phyloP scores from a whole-genome alignment of 2,797 vertebrate species.

The Brachyrhaphis roseni region DNA sequence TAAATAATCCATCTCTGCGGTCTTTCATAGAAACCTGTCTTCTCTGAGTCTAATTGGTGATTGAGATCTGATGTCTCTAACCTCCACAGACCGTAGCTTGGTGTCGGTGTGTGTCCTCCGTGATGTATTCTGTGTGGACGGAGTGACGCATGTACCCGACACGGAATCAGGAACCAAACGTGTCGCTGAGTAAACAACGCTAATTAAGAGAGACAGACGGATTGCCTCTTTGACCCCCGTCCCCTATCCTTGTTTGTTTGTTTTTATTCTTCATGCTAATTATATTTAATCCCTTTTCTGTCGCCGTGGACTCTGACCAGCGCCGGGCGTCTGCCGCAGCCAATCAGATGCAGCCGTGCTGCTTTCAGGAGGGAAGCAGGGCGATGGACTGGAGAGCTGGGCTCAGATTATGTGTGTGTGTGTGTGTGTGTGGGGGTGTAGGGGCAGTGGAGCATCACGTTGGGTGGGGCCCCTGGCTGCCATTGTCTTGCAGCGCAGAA shows the following conservation, averaged over 20 bases:
- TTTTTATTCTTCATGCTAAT: conserved; percentile 84
- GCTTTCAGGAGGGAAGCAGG: conserved; percentile 8
- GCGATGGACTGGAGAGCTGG: conserved; percentile 8
- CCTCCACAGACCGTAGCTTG: neutral
- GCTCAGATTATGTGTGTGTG: conserved; percentile 7
- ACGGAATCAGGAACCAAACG: conserved; percentile 54
- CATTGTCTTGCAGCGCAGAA: conserved; percentile 79
- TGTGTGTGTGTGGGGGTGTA: conserved; percentile 20
- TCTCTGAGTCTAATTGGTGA: neutral
- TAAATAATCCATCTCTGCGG: neutral
- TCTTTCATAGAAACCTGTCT: neutral
- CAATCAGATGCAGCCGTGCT: conserved; percentile 58
- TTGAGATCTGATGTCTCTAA: neutral
- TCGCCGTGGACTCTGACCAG: conserved; percentile 63
- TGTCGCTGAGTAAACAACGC: conserved; percentile 80
- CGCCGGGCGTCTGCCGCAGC: conserved; percentile 28
- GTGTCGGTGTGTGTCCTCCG: neutral
- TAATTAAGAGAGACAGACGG: conserved; percentile 81
- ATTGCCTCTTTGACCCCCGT: conserved; percentile 71
- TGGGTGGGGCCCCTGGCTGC: conserved; percentile 66
- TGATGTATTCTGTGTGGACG: no score
- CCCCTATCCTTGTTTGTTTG: conserved; percentile 71
- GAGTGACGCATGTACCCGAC: conserved; percentile 16
- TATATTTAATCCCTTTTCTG: conserved; percentile 78
- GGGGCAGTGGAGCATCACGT: conserved; percentile 46